Conservation (phyloP, 1,140 invertebrate genomes). For the Ganaspis sp. region DNA sequence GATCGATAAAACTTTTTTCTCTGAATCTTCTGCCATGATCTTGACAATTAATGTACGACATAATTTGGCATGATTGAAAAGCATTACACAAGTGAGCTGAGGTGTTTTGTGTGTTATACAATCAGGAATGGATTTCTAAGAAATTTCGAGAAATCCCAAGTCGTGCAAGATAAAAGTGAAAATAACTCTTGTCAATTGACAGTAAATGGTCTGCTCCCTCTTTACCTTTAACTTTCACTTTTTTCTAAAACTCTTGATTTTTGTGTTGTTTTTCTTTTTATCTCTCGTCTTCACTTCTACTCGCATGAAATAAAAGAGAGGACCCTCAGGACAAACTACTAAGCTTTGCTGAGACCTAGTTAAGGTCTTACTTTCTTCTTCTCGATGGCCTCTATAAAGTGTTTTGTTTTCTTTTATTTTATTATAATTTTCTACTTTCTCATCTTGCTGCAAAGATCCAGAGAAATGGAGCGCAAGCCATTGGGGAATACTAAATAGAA, state of each 20-base stretch:
- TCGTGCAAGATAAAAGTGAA: too few species aligned
- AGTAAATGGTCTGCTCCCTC: not conserved
- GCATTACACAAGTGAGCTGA: too few species aligned
- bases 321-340: not conserved
- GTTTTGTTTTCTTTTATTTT: constrained; percentile 11
- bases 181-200: not conserved
- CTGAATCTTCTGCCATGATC: too few species aligned
- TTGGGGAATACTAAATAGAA: constrained; percentile 16
- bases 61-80: too few species aligned
- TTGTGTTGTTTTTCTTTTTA: not conserved
- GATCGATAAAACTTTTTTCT: too few species aligned
- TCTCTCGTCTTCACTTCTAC: not conserved
- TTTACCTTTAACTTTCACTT: not conserved
- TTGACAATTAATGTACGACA: too few species aligned
- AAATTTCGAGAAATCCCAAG: too few species aligned
- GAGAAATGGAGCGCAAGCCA: not conserved
- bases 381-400: not conserved
- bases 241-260: not conserved
- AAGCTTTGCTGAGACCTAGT: not conserved
- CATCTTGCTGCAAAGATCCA: not conserved
- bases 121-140: too few species aligned
- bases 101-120: too few species aligned
- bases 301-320: not conserved
- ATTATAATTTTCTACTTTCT: constrained; percentile 25
- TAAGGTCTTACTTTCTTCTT: constrained; percentile 6